phyloP scores from a whole-genome alignment of 2,888 invertebrate species.

The Tinea trinotella region DNA sequence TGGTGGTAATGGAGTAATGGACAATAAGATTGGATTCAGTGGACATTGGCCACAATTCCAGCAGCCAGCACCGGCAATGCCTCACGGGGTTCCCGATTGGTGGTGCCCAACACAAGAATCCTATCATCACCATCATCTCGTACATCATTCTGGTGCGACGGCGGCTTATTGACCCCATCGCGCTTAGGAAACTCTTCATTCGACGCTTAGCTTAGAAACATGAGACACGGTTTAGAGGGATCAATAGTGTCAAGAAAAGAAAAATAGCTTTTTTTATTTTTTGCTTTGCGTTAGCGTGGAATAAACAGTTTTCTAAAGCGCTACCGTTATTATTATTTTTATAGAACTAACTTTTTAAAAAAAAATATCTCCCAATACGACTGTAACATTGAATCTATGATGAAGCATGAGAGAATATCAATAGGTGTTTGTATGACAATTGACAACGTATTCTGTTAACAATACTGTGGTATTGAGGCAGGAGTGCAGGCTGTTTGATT shows the following conservation, averaged over 20 bases:
- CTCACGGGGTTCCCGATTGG: constrained; percentile 67
- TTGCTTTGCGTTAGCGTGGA: constrained; percentile 37
- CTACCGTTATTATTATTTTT: constrained; percentile 32
- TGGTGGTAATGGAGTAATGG: constrained; percentile 76
- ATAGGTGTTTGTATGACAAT: constrained; percentile 2
- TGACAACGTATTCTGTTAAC: constrained; percentile 3
- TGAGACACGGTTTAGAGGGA: neutral
- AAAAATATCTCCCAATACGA: neutral
- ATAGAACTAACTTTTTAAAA: neutral
- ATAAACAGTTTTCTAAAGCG: constrained; percentile 68
- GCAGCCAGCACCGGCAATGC: constrained; percentile 78
- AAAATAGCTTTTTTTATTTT: neutral
- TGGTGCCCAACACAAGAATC: constrained; percentile 68
- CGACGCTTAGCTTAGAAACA: constrained; percentile 34
- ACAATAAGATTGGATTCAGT: constrained; percentile 73
- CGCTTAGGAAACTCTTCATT: constrained; percentile 71
- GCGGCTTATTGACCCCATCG: constrained; percentile 81
- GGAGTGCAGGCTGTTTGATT: neutral
- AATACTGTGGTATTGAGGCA: neutral
- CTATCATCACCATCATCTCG: constrained; percentile 71
- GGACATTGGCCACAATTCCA: constrained; percentile 81
- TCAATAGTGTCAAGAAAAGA: neutral
- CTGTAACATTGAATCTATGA: neutral
- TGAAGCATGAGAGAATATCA: neutral
- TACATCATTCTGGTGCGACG: constrained; percentile 78